phyloP scores from a whole-genome alignment of 2,797 vertebrate species.

The Chrosomus eos region DNA sequence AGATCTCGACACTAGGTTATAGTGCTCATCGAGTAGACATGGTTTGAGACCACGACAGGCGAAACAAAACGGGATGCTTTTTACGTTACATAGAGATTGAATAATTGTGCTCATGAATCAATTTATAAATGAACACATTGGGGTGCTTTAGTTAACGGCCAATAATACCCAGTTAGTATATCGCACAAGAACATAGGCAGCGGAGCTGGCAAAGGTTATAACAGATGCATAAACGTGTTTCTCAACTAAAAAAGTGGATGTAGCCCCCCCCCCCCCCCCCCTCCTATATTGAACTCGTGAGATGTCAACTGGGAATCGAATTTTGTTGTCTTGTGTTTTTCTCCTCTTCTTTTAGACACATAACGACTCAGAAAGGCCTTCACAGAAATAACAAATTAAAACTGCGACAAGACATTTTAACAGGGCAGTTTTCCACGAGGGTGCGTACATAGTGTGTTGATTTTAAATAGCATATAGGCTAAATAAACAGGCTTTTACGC shows the following conservation, averaged over 20 bases:
- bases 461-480: neutral
- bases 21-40: neutral
- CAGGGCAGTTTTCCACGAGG: neutral
- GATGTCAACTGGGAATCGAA: neutral
- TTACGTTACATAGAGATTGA: neutral
- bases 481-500: too few species aligned
- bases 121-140: neutral
- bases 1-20: neutral
- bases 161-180: neutral
- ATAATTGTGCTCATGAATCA: neutral
- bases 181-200: neutral
- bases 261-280: too few species aligned
- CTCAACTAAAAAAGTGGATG: neutral
- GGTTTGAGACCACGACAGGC: constrained; percentile 26
- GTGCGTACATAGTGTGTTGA: neutral
- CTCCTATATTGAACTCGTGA: neutral
- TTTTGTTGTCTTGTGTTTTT: neutral
- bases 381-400: too few species aligned
- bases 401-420: neutral
- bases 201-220: neutral
- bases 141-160: neutral
- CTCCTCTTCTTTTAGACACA: neutral
- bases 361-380: neutral
- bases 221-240: neutral
- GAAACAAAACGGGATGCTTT: neutral